Conservation (phyloP, 2,888 invertebrate genomes). For the Chrysotoxum bicinctum region DNA sequence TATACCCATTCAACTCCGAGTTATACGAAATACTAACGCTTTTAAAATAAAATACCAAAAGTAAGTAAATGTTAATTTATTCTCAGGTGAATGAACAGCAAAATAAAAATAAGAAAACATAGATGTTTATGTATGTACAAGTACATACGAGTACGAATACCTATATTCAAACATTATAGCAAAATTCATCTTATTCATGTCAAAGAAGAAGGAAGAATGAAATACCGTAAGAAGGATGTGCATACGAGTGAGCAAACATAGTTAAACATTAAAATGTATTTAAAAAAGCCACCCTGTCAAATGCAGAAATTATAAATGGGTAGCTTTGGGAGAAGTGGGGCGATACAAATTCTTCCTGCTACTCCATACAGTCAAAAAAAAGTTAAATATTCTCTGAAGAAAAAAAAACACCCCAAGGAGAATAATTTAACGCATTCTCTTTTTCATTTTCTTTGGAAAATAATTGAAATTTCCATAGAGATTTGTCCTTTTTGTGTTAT, state of each 20-base stretch:
- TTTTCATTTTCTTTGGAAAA: conserved; percentile 8
- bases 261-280: conserved; percentile 46
- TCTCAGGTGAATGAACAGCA: conserved; percentile 36
- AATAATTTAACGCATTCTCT: conserved; percentile 26
- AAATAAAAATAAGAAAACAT: conserved; percentile 5
- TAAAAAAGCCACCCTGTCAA: conserved; percentile 26
- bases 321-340: neutral
- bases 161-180: neutral
- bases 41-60: too few species aligned
- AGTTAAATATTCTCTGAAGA: neutral
- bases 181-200: conserved; percentile 12
- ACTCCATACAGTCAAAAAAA: neutral
- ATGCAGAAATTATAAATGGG: conserved; percentile 17
- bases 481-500: conserved; percentile 44
- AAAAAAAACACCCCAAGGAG: conserved; percentile 8
- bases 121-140: neutral
- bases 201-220: conserved; percentile 26
- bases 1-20: too few species aligned
- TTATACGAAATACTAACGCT: too few species aligned
- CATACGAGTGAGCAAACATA: conserved; percentile 18
- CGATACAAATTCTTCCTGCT: neutral
- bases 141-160: neutral
- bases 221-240: conserved; percentile 25
- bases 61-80: neutral
- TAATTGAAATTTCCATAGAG: conserved; percentile 56